A percentile compares a stretch with the other conserved stretches of the same genome.
Evolutionary conservation across 2,888 invertebrate species (phyloP).

Genomic region (Ophioninae sp.): DNA sequence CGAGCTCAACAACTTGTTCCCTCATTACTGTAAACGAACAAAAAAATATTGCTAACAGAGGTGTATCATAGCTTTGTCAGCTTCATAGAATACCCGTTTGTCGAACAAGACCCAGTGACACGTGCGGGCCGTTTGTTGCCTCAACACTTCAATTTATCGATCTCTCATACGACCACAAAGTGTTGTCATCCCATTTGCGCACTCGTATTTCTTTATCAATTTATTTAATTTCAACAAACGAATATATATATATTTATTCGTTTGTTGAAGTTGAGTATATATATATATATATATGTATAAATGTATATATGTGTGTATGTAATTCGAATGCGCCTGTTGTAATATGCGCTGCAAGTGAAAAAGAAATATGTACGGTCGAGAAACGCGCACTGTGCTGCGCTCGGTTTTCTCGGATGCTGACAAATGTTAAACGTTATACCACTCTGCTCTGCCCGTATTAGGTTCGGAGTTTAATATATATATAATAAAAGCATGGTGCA

Average conservation of each 20-base stretch:
- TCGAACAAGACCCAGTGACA: slow-evolving; percentile 1
- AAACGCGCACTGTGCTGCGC: slow-evolving; percentile 49
- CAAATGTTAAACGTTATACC: slow-evolving; percentile 40
- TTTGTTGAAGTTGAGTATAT: background rate
- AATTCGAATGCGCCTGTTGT: slow-evolving; percentile 34
- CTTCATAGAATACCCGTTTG: background rate
- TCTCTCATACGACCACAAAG: background rate
- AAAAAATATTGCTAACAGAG: background rate
- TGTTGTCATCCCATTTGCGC: background rate
- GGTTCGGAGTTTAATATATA: background rate
- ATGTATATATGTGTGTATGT: background rate
- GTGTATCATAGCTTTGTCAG: background rate
- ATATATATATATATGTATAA: slow-evolving; percentile 3
- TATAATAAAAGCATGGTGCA: slow-evolving; percentile 22
- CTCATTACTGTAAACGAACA: slow-evolving; percentile 6
- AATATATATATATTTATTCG: background rate
- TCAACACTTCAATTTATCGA: slow-evolving; percentile 51
- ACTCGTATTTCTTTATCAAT: background rate
- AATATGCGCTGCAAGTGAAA: slow-evolving; percentile 18
- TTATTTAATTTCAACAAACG: slow-evolving; percentile 4
- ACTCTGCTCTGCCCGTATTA: slow-evolving; percentile 4
- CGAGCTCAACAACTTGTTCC: slow-evolving; percentile 5
- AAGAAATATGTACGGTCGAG: slow-evolving; percentile 35
- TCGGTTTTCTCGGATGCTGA: slow-evolving; percentile 55
- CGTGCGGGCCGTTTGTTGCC: slow-evolving; percentile 9